Conservation (phyloP, 2,888 invertebrate genomes). For the Chalcis sispes region DNA sequence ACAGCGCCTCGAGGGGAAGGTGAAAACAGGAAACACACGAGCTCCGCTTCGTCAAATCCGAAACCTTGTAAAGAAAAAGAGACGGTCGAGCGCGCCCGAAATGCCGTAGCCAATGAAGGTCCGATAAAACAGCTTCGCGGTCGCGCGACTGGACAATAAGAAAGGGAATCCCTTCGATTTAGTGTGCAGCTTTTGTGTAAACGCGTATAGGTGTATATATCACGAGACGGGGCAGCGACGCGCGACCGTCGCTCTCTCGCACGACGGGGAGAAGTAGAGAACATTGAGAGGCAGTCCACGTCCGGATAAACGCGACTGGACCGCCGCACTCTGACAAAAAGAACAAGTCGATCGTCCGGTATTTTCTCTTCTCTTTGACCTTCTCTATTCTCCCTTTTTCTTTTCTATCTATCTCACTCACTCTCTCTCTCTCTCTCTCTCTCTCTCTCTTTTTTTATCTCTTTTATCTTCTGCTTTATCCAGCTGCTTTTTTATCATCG, state of each 20-base stretch:
- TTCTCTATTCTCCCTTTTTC: too few relatives aligned
- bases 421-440: not conserved
- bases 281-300: conserved; percentile 44
- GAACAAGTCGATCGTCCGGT: not conserved
- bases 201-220: too few relatives aligned
- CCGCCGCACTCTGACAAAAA: conserved; percentile 21
- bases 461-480: not conserved
- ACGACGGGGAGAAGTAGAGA: not conserved
- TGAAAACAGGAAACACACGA: too few relatives aligned
- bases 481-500: not conserved
- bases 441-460: not conserved
- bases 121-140: conserved; percentile 3
- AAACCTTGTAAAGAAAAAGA: not conserved
- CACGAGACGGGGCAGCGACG: too few relatives aligned
- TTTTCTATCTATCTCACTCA: not conserved
- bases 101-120: conserved; percentile 16
- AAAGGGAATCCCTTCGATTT: too few relatives aligned
- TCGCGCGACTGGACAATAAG: conserved; percentile 27
- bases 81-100: not conserved
- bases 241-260: not conserved
- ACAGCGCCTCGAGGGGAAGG: too few relatives aligned
- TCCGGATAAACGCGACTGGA: conserved; percentile 43
- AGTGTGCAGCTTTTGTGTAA: too few relatives aligned
- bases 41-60: not conserved
- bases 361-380: too few relatives aligned